A percentile compares a stretch with the other conserved stretches of the same genome.
Evolutionary conservation across 2,113 vertebrate species (phyloP).

Genomic region (Cyprinodon brontotheroides): DNA sequence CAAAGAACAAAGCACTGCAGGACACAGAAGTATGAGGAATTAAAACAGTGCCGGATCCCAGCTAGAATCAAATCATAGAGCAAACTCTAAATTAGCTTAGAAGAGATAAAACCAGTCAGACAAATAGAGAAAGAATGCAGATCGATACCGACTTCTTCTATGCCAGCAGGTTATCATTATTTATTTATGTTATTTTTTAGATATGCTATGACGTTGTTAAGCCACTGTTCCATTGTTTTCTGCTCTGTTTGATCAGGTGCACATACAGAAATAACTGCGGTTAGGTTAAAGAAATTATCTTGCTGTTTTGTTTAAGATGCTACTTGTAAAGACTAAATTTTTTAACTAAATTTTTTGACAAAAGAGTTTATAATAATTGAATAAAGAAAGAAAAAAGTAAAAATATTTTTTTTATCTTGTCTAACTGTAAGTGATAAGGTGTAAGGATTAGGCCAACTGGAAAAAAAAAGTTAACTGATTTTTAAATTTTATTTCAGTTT

Average conservation of each 20-base stretch:
- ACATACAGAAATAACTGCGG: background rate
- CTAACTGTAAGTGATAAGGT: background rate
- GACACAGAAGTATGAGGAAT: background rate
- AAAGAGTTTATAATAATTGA: background rate
- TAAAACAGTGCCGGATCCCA: background rate
- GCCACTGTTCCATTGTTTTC: background rate
- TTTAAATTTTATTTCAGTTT: no score
- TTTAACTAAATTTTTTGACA: background rate
- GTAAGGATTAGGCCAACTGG: no score
- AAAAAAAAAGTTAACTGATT: no score
- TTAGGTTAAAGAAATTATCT: background rate
- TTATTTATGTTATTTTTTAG: slow-evolving; percentile 1
- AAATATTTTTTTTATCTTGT: background rate
- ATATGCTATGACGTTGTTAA: background rate
- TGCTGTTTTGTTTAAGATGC: no score
- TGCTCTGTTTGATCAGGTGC: background rate
- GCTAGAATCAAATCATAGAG: background rate
- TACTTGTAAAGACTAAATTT: background rate
- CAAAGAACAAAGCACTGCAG: background rate
- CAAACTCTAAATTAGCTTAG: background rate
- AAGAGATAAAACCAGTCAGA: background rate
- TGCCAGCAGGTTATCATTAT: background rate
- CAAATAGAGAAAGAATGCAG: background rate
- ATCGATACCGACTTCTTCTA: background rate
- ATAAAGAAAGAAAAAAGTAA: background rate